A percentile compares a stretch with the other conserved stretches of the same genome.
These are phyloP conservation scores for Pogonomyrmex barbatus DNA, from an alignment of 1,140 invertebrate genomes.

Conservation along the genomic window DNA sequence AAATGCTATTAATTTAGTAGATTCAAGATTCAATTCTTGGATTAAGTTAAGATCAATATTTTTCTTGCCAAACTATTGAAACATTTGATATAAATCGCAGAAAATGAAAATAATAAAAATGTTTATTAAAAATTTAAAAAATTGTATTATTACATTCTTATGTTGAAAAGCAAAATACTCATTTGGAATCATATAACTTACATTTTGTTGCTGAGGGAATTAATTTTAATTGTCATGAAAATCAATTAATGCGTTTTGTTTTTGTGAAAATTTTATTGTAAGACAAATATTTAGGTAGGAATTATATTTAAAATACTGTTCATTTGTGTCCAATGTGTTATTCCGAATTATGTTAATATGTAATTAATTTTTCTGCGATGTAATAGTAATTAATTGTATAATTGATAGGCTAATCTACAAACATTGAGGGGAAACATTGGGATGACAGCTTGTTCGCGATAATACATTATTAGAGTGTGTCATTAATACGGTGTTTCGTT, in stretches of 20 bases:
- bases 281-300: neutral
- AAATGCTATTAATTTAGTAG: neutral
- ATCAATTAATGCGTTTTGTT: neutral
- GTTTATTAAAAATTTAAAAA: neutral
- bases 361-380: neutral
- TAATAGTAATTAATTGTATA: neutral
- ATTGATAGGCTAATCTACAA: neutral
- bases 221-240: neutral
- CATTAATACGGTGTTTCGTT: slow-evolving; percentile 44
- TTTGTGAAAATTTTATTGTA: neutral
- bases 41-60: neutral
- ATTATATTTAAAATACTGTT: neutral
- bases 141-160: neutral
- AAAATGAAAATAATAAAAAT: neutral
- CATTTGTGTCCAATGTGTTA: neutral
- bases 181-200: neutral
- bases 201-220: neutral
- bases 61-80: neutral
- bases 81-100: neutral
- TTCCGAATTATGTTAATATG: slow-evolving; percentile 1
- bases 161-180: slow-evolving; percentile 19
- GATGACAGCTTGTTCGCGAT: slow-evolving; percentile 19
- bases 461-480: slow-evolving; percentile 51
- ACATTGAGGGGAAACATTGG: neutral
- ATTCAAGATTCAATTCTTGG: neutral